These are phyloP conservation scores for Coleophora deauratella DNA, from an alignment of 2,888 invertebrate species.

Conservation along the genomic window DNA sequence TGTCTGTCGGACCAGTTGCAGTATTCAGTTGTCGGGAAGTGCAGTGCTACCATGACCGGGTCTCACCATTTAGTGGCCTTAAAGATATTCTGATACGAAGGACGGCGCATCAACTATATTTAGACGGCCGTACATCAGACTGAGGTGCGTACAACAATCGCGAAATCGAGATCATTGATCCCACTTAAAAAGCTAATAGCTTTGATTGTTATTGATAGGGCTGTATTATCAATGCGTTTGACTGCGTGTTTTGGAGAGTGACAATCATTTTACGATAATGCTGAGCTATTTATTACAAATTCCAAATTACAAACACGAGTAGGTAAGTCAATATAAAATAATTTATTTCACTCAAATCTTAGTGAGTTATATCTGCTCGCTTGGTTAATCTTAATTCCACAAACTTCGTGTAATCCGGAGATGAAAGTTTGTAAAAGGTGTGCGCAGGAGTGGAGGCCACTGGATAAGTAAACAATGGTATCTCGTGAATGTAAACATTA, in stretches of 20 bases:
- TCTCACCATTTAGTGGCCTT: slow-evolving; percentile 7
- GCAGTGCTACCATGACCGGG: slow-evolving; percentile 16
- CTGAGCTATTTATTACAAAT: not conserved
- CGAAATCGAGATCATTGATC: slow-evolving; percentile 63
- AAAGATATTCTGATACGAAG: slow-evolving; percentile 11
- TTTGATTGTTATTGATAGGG: not conserved
- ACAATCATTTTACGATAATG: not conserved
- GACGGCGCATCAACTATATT: slow-evolving; percentile 20
- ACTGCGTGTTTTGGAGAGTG: not conserved
- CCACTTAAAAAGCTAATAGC: slow-evolving; percentile 36
- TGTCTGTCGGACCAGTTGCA: slow-evolving; percentile 11
- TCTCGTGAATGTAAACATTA: slow-evolving; percentile 51
- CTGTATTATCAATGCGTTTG: not conserved
- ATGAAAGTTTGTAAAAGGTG: slow-evolving; percentile 36
- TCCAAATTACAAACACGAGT: too few species aligned
- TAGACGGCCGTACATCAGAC: not conserved
- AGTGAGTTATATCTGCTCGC: too few species aligned
- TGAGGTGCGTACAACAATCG: slow-evolving; percentile 24
- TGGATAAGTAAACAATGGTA: slow-evolving; percentile 49
- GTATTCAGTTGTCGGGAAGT: slow-evolving; percentile 28
- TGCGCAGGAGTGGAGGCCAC: too few species aligned
- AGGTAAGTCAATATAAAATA: too few species aligned
- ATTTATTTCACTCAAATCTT: too few species aligned
- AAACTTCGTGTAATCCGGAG: slow-evolving; percentile 14
- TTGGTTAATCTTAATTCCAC: not conserved